A percentile compares a stretch with the other conserved stretches of the same genome.
phyloP scores from a whole-genome alignment of 2,797 vertebrate species.

The Fratercula arctica region DNA sequence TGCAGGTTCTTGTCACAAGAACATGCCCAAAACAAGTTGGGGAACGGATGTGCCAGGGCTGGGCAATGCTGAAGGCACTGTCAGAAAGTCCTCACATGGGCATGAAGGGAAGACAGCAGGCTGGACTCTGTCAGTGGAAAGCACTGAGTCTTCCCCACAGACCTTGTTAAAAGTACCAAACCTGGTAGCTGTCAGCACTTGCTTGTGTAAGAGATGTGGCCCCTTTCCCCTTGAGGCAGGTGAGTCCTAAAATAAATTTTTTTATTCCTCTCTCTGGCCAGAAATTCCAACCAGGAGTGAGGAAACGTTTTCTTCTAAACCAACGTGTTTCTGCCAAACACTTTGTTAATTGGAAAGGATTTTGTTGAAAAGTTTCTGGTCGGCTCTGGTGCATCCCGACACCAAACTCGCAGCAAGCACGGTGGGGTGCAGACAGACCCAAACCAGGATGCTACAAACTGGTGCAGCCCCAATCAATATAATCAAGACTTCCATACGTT shows the following conservation, averaged over 20 bases:
- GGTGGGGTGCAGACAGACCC: not conserved
- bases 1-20: not conserved
- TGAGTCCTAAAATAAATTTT: not conserved
- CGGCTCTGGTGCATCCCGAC: not conserved
- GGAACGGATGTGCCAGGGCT: not conserved
- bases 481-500: not conserved
- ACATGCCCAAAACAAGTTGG: not conserved
- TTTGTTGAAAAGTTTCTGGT: not conserved
- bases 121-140: not conserved
- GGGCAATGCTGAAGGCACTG: not conserved
- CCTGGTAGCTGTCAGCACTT: not conserved
- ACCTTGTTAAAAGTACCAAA: not conserved
- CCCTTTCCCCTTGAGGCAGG: not conserved
- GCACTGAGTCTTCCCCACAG: not conserved
- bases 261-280: not conserved
- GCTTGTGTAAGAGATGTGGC: not conserved
- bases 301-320: not conserved
- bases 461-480: not conserved
- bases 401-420: not conserved
- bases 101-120: not conserved
- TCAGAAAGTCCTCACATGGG: not conserved
- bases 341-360: not conserved
- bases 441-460: not conserved
- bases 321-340: not conserved
- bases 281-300: not conserved